These are phyloP conservation scores for Cerceris ruficornis DNA, from an alignment of 2,888 invertebrate genomes.

Conservation along the genomic window DNA sequence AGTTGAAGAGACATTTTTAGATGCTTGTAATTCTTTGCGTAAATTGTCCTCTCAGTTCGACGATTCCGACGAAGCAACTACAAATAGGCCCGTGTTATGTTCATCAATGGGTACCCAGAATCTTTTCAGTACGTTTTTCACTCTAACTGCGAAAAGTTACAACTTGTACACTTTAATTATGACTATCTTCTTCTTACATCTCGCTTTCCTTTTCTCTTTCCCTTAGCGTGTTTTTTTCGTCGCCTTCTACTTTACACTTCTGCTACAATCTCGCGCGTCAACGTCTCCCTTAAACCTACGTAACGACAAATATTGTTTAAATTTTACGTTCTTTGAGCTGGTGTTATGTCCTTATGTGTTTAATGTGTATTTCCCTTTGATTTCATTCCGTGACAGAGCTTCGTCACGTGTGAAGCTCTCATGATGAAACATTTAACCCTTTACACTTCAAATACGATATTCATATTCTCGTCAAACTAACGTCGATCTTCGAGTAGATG, in stretches of 20 bases:
- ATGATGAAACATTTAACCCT: conserved; percentile 3
- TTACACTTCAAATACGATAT: too few species aligned
- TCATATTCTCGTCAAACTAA: too few species aligned
- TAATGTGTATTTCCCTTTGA: conserved; percentile 41
- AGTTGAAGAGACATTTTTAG: too few species aligned
- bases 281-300: conserved; percentile 52
- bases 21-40: too few species aligned
- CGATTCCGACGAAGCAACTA: neutral
- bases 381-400: conserved; percentile 18
- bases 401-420: conserved; percentile 17
- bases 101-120: conserved; percentile 38
- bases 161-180: conserved; percentile 51
- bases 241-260: conserved; percentile 4
- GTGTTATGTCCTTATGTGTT: conserved; percentile 73
- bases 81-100: neutral
- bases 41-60: too few species aligned
- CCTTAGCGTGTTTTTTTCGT: conserved; percentile 16
- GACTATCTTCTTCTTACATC: conserved; percentile 18
- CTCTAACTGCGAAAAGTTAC: conserved; percentile 50
- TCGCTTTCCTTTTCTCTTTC: conserved; percentile 8
- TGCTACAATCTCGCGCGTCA: conserved; percentile 39
- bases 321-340: conserved; percentile 72
- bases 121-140: conserved; percentile 49
- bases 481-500: too few species aligned
- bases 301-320: conserved; percentile 52